These are phyloP conservation scores for Zenarchopterus dispar DNA, from an alignment of 2,797 vertebrate species.

Conservation along the genomic window DNA sequence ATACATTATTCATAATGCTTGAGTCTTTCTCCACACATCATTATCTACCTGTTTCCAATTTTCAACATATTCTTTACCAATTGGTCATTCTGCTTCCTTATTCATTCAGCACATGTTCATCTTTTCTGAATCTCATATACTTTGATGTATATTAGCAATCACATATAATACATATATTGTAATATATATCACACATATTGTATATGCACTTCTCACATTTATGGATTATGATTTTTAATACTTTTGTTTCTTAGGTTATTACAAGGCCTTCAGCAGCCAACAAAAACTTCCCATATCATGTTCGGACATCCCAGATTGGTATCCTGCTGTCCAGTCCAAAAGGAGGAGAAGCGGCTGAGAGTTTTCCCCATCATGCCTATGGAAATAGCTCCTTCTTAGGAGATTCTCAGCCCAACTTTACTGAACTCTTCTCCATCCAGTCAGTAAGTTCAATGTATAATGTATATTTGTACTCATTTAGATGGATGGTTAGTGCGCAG, in stretches of 20 bases:
- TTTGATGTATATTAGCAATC: neutral
- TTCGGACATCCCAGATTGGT: conserved; percentile 93
- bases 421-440: conserved; percentile 93
- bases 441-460: conserved; percentile 76
- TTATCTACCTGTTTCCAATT: conserved; percentile 61
- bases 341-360: conserved; percentile 77
- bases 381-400: conserved; percentile 92
- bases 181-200: neutral
- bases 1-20: conserved; percentile 62
- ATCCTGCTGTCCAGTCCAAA: conserved; percentile 85
- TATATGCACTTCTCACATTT: neutral
- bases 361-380: conserved; percentile 92
- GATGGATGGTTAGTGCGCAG: neutral
- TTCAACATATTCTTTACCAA: conserved; percentile 58
- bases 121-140: conserved; percentile 1
- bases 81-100: conserved; percentile 31
- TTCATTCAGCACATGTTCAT: conserved; percentile 6
- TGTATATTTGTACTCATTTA: too few species aligned
- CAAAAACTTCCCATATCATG: conserved; percentile 95
- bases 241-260: conserved; percentile 80
- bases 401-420: conserved; percentile 93
- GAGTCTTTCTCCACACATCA: conserved; percentile 63
- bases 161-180: neutral
- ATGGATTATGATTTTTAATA: neutral
- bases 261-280: conserved; percentile 94